Evolutionary conservation across 2,888 invertebrate species (phyloP).

Genomic region (Tridacna crocea): DNA sequence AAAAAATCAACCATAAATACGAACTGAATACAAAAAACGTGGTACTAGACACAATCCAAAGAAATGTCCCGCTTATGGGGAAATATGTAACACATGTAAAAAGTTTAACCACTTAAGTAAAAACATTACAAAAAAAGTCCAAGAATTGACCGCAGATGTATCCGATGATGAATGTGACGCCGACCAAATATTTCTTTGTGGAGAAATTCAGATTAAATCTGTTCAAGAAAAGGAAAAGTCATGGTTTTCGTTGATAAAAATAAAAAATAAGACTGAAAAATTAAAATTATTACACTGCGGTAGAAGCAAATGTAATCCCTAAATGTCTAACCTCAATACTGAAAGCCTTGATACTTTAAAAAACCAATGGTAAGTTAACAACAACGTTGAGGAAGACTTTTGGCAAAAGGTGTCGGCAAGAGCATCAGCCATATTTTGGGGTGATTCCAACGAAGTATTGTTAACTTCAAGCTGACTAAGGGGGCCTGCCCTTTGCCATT

Average conservation of each 20-base stretch:
- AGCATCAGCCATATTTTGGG: too few relatives aligned
- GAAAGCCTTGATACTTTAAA: conserved; percentile 10
- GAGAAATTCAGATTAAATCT: conserved; percentile 11
- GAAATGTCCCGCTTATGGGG: conserved; percentile 53
- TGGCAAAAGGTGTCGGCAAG: too few relatives aligned
- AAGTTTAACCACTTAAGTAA: conserved; percentile 36
- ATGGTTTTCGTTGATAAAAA: conserved; percentile 31
- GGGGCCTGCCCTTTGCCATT: too few relatives aligned
- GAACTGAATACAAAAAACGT: conserved; percentile 32
- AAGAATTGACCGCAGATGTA: background rate
- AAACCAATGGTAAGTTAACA: conserved; percentile 2
- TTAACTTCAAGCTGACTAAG: too few relatives aligned
- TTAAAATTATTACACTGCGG: conserved; percentile 53
- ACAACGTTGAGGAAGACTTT: too few relatives aligned
- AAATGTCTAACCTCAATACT: conserved; percentile 16
- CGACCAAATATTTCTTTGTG: background rate
- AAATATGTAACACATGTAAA: conserved; percentile 30
- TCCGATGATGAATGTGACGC: background rate
- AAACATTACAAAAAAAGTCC: background rate
- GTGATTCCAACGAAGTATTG: too few relatives aligned
- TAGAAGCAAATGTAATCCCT: conserved; percentile 48
- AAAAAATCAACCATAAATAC: background rate
- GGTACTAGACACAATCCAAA: conserved; percentile 21
- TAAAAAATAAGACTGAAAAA: conserved; percentile 26
- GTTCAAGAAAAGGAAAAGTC: background rate